Conservation (phyloP, 2,113 vertebrate genomes). For the Acrocephalus kingi region DNA sequence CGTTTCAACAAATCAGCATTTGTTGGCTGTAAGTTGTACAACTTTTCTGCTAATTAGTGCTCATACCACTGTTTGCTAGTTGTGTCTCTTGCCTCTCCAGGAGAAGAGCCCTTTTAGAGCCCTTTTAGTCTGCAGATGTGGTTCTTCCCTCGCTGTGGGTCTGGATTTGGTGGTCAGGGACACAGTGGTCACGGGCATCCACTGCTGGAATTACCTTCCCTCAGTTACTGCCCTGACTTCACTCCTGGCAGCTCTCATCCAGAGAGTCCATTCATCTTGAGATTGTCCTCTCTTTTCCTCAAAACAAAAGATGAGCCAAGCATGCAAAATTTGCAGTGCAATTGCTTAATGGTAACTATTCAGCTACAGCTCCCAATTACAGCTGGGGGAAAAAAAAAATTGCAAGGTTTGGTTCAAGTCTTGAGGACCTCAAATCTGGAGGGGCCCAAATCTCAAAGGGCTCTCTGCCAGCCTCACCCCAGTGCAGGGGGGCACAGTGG, state of each 20-base stretch:
- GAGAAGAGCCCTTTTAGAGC: neutral
- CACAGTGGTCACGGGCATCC: accelerated
- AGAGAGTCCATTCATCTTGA: neutral
- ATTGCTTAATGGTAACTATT: neutral
- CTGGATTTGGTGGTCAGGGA: accelerated
- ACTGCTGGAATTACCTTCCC: neutral
- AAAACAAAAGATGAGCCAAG: neutral
- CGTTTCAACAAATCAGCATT: neutral
- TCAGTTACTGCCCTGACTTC: neutral
- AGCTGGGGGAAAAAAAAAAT: neutral
- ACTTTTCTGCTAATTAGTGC: neutral
- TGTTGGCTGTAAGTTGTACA: neutral
- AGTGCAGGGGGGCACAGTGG: accelerated
- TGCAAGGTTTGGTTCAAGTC: neutral
- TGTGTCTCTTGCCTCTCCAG: neutral
- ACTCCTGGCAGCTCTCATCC: neutral
- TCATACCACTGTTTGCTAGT: neutral
- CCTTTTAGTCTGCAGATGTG: no score
- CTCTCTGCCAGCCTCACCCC: neutral
- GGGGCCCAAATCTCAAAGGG: neutral
- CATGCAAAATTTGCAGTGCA: neutral
- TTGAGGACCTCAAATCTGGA: neutral
- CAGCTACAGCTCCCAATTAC: neutral
- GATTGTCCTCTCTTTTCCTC: neutral
- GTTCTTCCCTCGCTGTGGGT: no score